These are phyloP conservation scores for Caenorhabditis afra DNA, from an alignment of 2,888 invertebrate genomes.

Conservation along the genomic window DNA sequence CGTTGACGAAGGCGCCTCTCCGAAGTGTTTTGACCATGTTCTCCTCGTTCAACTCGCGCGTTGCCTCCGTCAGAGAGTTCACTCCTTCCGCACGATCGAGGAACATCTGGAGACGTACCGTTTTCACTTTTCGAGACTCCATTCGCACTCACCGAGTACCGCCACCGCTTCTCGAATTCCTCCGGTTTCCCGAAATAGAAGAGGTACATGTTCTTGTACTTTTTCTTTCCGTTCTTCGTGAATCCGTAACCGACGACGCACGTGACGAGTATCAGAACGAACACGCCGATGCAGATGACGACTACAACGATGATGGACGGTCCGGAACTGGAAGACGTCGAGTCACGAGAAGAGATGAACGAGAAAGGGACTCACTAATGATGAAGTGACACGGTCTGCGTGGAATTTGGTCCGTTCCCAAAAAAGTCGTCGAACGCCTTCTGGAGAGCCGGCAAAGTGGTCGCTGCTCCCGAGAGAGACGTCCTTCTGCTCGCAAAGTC, in stretches of 20 bases:
- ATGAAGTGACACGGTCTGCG: too few relatives aligned
- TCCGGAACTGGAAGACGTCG: not conserved
- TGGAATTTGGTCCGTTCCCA: not conserved
- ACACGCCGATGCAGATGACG: not conserved
- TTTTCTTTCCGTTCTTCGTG: constrained; percentile 3
- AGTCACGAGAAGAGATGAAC: too few relatives aligned
- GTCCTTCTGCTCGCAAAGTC: not conserved
- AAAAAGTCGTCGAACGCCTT: not conserved
- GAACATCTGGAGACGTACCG: constrained; percentile 21
- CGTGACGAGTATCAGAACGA: not conserved
- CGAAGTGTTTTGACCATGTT: constrained; percentile 5
- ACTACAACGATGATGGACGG: not conserved
- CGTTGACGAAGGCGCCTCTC: constrained; percentile 17
- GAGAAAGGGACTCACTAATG: too few relatives aligned
- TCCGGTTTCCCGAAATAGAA: constrained; percentile 19
- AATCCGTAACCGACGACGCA: constrained; percentile 11
- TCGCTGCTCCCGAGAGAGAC: not conserved
- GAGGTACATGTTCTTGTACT: constrained; percentile 2
- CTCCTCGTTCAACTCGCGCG: constrained; percentile 3
- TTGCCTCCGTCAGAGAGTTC: constrained; percentile 11
- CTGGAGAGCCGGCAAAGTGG: not conserved
- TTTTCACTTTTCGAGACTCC: not conserved
- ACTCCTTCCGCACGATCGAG: constrained; percentile 1
- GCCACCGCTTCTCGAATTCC: constrained; percentile 32
- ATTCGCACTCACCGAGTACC: constrained; percentile 27